A percentile compares a stretch with the other conserved stretches of the same genome.
Conservation (phyloP, 2,113 vertebrate species). For the Gallinago paraguaiae region DNA sequence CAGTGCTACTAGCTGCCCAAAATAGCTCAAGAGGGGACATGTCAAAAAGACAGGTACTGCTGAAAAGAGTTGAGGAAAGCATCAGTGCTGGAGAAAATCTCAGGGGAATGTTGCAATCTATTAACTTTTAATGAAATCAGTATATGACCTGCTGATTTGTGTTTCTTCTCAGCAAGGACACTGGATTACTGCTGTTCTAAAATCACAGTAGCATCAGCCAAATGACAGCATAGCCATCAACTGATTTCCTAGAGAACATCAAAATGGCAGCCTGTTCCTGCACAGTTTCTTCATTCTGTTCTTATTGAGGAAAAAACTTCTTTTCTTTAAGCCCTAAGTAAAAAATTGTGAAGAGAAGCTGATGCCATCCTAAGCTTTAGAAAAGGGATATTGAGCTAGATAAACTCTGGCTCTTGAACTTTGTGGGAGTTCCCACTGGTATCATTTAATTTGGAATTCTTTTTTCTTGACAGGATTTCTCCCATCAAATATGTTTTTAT, state of each 20-base stretch:
- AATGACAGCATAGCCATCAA: neutral
- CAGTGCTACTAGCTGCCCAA: constrained; percentile 21
- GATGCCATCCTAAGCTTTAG: neutral
- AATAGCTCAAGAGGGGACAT: constrained; percentile 26
- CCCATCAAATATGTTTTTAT: neutral
- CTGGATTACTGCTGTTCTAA: constrained; percentile 36
- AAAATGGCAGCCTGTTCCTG: constrained; percentile 2
- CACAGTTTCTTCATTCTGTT: neutral
- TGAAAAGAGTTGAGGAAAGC: constrained; percentile 14
- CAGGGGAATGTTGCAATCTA: constrained; percentile 56
- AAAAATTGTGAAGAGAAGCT: neutral
- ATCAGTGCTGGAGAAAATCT: constrained; percentile 44
- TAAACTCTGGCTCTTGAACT: neutral
- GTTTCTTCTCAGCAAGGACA: constrained; percentile 58
- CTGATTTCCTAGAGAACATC: constrained; percentile 51
- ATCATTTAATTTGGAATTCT: neutral
- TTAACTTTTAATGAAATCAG: constrained; percentile 71
- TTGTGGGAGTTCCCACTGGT: neutral
- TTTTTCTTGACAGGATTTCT: neutral
- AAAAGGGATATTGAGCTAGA: neutral
- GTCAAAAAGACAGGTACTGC: constrained; percentile 27
- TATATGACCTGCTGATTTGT: constrained; percentile 58
- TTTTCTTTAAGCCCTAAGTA: neutral
- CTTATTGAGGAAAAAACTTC: neutral
- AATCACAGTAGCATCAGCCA: constrained; percentile 23